Percentiles rank a stretch among this genome's conserved stretches.
These are phyloP conservation scores for Terrapene triunguis DNA, from an alignment of 2,113 vertebrate genomes.

Conservation along the genomic window DNA sequence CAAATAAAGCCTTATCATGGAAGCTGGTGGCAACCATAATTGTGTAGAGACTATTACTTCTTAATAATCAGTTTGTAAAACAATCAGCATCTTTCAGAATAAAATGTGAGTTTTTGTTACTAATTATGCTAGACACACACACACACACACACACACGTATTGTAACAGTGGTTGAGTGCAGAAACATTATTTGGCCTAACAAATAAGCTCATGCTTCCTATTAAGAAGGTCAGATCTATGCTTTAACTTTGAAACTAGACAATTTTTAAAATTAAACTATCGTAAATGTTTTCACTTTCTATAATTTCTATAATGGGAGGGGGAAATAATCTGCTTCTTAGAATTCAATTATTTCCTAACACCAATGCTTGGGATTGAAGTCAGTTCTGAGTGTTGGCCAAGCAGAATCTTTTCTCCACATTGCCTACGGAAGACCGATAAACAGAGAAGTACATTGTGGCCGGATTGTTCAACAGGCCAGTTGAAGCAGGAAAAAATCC, in stretches of 20 bases:
- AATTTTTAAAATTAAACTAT: background rate
- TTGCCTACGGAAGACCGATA: background rate
- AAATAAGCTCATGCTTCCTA: background rate
- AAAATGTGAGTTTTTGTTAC: background rate
- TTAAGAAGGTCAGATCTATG: background rate
- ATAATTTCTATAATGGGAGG: background rate
- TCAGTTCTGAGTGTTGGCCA: background rate
- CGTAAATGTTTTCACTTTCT: background rate
- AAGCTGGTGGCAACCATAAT: background rate
- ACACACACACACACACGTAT: background rate
- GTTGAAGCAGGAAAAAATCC: background rate
- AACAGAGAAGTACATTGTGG: background rate
- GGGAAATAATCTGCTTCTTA: background rate
- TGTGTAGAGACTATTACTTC: slow-evolving; percentile 13
- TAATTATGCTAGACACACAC: background rate
- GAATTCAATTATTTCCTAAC: background rate
- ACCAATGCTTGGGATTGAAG: background rate
- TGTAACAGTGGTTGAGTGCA: background rate
- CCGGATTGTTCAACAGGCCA: background rate
- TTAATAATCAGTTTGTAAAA: slow-evolving; percentile 1
- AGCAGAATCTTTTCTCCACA: background rate
- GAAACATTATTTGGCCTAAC: slow-evolving; percentile 23
- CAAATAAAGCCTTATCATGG: background rate
- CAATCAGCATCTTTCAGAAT: background rate
- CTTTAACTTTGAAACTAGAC: background rate